Evolutionary conservation across 2,888 invertebrate genomes (phyloP), one percentile per base, ranked within the genome.

Genomic region (Seladonia tumulorum): DNA sequence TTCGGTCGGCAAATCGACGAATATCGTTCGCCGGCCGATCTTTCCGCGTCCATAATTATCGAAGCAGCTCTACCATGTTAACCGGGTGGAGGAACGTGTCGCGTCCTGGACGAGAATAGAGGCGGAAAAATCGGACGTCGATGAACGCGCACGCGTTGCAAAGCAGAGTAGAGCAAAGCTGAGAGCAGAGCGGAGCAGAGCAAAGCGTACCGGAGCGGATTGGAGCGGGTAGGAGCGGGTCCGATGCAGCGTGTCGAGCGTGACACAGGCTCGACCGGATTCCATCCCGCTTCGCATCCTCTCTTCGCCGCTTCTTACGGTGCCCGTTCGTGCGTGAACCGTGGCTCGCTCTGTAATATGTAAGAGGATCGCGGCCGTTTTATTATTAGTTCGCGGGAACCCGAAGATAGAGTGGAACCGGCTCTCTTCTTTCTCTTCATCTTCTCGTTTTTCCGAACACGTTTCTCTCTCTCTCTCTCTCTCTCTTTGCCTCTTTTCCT

Each of bases 311-410:
- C 81, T 79, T 83, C 90, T 93, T 89, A 89, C 88, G 87, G 87
- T 86, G 91, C 60, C 80, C 90, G 89, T 86, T 90, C 91, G 91
- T 93, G 93, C 93, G 91, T 93, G 91, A 93, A 93, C 90, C 87
- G 83, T 85, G 81, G 72, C 90, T 73, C 79, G 83, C 22, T 53
- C 83, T 83, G 83, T 85, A 81, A 88, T 90, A 89, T 88, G 82
- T 75, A 87, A 87, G 86, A 82, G 83, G 88, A 89, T 89, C 86
- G 87, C 86, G 87, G 80, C 75, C 85, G 87, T 92, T 92, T 93
- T 91, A 92, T 92, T 93, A 92, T 92, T 91, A 91, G 91, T 75
- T 60, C 86, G 89, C 81, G 85, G 81, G 74, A 72, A n/a, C 5
- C 68, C 71, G 73, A 53, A 47, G 79, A 80, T 60, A 70, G 71